Evolutionary conservation across 1,140 invertebrate genomes (phyloP).

Genomic region (Heliconius himera): DNA sequence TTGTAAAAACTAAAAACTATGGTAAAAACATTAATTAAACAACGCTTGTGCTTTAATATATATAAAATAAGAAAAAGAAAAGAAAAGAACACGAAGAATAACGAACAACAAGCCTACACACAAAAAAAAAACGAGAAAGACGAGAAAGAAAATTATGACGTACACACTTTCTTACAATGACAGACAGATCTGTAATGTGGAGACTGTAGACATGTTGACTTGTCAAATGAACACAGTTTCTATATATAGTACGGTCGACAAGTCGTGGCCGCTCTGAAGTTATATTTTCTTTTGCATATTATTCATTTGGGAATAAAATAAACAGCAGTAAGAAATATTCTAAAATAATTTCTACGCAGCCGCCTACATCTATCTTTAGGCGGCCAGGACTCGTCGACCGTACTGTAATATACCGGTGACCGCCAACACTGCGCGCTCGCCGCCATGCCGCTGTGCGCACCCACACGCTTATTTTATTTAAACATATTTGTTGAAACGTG

Average conservation of each 20-base stretch:
- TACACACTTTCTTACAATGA: conserved; percentile 1
- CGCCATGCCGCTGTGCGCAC: background rate
- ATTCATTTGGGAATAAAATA: too few species aligned
- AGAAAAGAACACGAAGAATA: background rate
- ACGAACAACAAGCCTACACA: background rate
- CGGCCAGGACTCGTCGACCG: too few species aligned
- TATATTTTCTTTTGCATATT: too few species aligned
- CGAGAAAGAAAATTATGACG: background rate
- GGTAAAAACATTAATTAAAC: too few species aligned
- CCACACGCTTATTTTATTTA: conserved; percentile 13
- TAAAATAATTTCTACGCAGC: too few species aligned
- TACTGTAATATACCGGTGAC: background rate
- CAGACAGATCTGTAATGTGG: background rate
- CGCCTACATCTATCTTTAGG: too few species aligned
- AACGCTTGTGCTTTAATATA: too few species aligned
- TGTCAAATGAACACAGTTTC: background rate
- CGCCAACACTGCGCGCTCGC: background rate
- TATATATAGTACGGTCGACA: background rate
- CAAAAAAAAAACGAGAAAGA: background rate
- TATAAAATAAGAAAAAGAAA: too few species aligned
- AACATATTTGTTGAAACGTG: conserved; percentile 2
- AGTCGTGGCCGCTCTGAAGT: too few species aligned
- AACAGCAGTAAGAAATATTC: too few species aligned
- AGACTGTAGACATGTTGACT: background rate
- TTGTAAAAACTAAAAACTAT: too few species aligned